Conservation (phyloP, 2,113 vertebrate species). For the Pygoscelis antarcticus region DNA sequence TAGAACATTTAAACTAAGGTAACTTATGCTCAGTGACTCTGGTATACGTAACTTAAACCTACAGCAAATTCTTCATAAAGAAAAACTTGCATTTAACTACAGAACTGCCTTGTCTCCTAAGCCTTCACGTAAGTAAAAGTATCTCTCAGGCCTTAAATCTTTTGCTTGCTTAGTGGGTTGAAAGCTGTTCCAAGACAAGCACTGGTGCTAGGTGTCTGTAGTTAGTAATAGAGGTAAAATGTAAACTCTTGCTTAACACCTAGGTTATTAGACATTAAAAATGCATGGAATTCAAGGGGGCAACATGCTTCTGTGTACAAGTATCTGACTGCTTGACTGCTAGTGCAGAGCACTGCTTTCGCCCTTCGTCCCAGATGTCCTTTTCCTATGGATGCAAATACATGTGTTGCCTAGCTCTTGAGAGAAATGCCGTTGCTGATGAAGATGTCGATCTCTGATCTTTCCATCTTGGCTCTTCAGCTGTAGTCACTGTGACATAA, state of each 20-base stretch:
- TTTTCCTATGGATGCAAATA: not conserved
- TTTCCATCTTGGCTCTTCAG: not conserved
- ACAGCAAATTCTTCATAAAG: not conserved
- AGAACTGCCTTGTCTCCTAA: not conserved
- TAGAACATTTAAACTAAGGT: not conserved
- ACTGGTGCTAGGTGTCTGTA: not conserved
- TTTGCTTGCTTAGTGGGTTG: not conserved
- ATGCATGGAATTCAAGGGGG: slow-evolving; percentile 39
- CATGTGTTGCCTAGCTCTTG: not conserved
- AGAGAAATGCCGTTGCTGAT: not conserved
- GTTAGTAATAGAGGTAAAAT: not conserved
- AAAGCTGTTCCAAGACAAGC: not conserved
- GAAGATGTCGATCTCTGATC: not conserved
- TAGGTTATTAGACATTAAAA: slow-evolving; percentile 28
- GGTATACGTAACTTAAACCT: not conserved
- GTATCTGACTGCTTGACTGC: not conserved
- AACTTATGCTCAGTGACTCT: not conserved
- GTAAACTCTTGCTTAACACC: slow-evolving; percentile 17
- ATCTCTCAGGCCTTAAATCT: not conserved
- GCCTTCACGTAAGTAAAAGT: not conserved
- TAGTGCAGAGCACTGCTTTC: not conserved
- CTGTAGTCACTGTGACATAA: not conserved
- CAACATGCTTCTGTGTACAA: not conserved
- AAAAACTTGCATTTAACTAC: not conserved
- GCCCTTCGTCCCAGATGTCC: not conserved